Evolutionary conservation across 2,113 vertebrate species (phyloP).

Genomic region (Otocyon megalotis): DNA sequence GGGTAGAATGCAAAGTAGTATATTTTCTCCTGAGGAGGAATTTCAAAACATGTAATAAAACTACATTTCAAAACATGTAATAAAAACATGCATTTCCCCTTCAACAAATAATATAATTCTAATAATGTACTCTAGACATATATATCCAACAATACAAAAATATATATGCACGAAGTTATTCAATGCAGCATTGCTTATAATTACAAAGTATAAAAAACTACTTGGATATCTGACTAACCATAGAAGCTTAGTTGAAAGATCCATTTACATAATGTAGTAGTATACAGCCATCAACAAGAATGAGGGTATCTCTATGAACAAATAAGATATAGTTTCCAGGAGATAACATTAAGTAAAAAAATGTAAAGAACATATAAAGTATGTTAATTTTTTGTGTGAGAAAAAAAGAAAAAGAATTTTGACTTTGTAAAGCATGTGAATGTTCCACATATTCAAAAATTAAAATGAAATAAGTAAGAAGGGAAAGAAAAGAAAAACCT

Average conservation of each 20-base stretch:
- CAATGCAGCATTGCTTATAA: background rate
- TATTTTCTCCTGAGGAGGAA: background rate
- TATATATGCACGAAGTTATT: background rate
- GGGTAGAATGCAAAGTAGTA: background rate
- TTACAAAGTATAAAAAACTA: background rate
- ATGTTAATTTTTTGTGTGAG: background rate
- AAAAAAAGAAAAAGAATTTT: background rate
- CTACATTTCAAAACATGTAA: background rate
- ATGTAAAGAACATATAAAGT: background rate
- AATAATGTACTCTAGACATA: background rate
- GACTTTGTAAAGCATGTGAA: background rate
- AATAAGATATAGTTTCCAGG: background rate
- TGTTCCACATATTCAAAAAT: background rate
- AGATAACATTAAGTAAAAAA: background rate
- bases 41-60: background rate
- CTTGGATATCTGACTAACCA: background rate
- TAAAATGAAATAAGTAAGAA: slow-evolving; percentile 15
- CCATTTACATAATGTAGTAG: background rate
- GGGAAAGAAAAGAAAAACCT: background rate
- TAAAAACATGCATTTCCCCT: background rate
- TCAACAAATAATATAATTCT: background rate
- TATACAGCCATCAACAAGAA: background rate
- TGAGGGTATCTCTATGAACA: background rate
- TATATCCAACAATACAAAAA: background rate
- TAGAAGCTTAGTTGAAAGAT: background rate